phyloP scores from a whole-genome alignment of 2,113 vertebrate genomes.

The Ellobius talpinus region DNA sequence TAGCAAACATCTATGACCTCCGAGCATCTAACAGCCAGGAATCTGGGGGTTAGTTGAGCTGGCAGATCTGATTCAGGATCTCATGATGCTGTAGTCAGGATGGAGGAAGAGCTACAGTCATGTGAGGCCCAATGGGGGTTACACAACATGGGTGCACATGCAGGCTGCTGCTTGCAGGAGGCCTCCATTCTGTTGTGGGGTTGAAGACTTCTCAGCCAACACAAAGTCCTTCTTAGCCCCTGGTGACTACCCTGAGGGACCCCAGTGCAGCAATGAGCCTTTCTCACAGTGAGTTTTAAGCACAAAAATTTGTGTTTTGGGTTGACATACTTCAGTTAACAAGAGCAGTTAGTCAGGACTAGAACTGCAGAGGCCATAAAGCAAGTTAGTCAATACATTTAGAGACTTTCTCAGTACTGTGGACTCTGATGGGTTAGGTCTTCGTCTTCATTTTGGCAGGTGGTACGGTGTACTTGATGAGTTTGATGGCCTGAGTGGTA shows the following conservation, averaged over 20 bases:
- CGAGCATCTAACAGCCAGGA: neutral
- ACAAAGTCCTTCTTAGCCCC: too few relatives aligned
- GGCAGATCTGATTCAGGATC: neutral
- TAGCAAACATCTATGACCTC: constrained; percentile 18
- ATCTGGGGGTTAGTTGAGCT: constrained; percentile 21
- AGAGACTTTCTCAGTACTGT: neutral
- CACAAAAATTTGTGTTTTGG: neutral
- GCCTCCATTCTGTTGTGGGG: neutral
- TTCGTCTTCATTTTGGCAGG: neutral
- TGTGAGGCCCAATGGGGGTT: neutral
- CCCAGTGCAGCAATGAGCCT: neutral
- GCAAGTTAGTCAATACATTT: neutral
- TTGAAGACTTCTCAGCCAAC: neutral
- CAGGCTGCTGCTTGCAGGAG: neutral
- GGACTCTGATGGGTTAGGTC: too few relatives aligned
- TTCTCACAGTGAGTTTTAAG: neutral
- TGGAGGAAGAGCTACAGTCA: neutral
- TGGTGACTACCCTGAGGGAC: neutral
- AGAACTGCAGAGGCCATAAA: neutral
- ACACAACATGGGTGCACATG: neutral
- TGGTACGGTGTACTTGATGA: neutral
- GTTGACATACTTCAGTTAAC: neutral
- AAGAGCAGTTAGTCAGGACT: neutral
- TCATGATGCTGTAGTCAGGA: neutral
- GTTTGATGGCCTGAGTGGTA: neutral